phyloP scores from a whole-genome alignment of 2,113 vertebrate species.

The Uria aalge region DNA sequence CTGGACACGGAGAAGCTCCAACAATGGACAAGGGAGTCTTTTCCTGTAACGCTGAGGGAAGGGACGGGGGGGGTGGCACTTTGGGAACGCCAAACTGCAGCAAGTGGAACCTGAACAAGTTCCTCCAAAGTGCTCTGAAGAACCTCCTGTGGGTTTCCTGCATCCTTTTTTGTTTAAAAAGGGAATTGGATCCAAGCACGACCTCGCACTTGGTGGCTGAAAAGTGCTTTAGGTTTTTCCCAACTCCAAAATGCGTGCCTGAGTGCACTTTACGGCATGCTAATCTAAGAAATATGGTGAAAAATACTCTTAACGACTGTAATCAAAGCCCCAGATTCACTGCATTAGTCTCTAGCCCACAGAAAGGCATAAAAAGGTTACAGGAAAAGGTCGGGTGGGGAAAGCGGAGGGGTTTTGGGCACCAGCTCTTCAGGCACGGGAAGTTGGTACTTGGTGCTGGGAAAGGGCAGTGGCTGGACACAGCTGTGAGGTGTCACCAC shows the following conservation, averaged over 20 bases:
- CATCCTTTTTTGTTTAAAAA: not conserved
- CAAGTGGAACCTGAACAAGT: accelerated
- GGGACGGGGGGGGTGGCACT: not conserved
- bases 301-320: not conserved
- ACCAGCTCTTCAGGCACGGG: not conserved
- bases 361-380: not conserved
- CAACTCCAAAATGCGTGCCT: accelerated
- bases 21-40: not conserved
- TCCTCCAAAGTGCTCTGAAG: not conserved
- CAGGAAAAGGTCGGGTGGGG: not conserved
- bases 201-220: not conserved
- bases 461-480: not conserved
- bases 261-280: not conserved
- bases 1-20: not conserved
- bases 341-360: accelerated
- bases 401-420: accelerated
- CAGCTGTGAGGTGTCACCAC: not conserved
- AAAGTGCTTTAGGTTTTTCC: not conserved
- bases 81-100: not conserved
- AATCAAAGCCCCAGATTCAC: not conserved
- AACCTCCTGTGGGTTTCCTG: accelerated
- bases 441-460: not conserved
- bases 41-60: not conserved
- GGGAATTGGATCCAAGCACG: not conserved
- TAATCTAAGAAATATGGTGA: not conserved